phyloP scores from a whole-genome alignment of 2,888 invertebrate species.

The Choristoneura rosaceana region DNA sequence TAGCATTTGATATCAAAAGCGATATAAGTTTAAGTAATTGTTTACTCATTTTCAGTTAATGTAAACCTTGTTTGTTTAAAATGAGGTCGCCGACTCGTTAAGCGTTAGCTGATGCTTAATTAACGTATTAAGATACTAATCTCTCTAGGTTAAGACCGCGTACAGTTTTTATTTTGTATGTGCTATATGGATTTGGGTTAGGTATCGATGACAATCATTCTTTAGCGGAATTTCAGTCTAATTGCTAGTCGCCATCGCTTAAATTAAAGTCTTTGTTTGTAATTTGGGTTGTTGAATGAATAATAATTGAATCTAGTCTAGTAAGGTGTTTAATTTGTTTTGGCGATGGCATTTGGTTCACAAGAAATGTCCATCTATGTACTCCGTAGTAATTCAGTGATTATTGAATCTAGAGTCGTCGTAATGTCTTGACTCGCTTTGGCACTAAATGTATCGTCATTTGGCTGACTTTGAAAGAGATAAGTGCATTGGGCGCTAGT shows the following conservation, averaged over 20 bases:
- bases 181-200: slow-evolving; percentile 49
- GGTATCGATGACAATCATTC: slow-evolving; percentile 49
- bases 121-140: slow-evolving; percentile 66
- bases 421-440: too few relatives aligned
- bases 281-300: neutral
- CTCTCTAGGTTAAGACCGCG: slow-evolving; percentile 79
- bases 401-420: too few relatives aligned
- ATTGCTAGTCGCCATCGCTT: neutral
- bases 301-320: neutral
- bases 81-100: slow-evolving; percentile 62
- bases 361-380: too few relatives aligned
- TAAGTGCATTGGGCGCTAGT: too few relatives aligned
- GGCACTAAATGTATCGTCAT: too few relatives aligned
- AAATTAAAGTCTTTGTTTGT: neutral
- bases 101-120: slow-evolving; percentile 65
- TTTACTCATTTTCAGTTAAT: slow-evolving; percentile 39
- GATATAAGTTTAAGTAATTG: slow-evolving; percentile 38
- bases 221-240: slow-evolving; percentile 6
- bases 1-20: slow-evolving; percentile 40
- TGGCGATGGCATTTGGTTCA: neutral
- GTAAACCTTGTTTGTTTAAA: slow-evolving; percentile 60
- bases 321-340: too few relatives aligned
- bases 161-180: slow-evolving; percentile 55
- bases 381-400: too few relatives aligned
- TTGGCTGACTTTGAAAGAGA: too few relatives aligned